Percentiles rank a stretch among this genome's conserved stretches.
These are phyloP conservation scores for Argyra leucocephala DNA, from an alignment of 2,888 invertebrate genomes.

Conservation along the genomic window DNA sequence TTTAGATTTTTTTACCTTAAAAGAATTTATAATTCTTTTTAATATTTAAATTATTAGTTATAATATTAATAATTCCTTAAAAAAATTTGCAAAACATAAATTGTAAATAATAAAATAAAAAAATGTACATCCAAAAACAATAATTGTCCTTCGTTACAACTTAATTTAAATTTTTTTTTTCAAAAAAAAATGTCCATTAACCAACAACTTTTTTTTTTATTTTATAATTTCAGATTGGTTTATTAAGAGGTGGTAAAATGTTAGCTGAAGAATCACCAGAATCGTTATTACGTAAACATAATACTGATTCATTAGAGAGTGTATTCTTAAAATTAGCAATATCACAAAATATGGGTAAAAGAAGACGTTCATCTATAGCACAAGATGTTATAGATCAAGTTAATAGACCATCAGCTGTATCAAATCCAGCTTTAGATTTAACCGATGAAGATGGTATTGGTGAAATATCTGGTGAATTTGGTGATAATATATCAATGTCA, in stretches of 20 bases:
- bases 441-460: slow-evolving; percentile 56
- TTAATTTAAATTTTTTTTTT: too few relatives aligned
- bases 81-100: too few relatives aligned
- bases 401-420: slow-evolving; percentile 51
- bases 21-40: too few relatives aligned
- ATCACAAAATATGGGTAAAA: slow-evolving; percentile 70
- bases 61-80: too few relatives aligned
- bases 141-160: too few relatives aligned
- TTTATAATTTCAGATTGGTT: too few relatives aligned
- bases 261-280: slow-evolving; percentile 74
- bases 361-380: slow-evolving; percentile 68
- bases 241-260: slow-evolving; percentile 74
- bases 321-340: slow-evolving; percentile 74
- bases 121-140: too few relatives aligned
- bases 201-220: too few relatives aligned
- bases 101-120: too few relatives aligned
- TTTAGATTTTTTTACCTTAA: too few relatives aligned
- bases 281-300: slow-evolving; percentile 61
- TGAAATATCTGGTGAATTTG: slow-evolving; percentile 79
- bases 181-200: too few relatives aligned
- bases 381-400: slow-evolving; percentile 64
- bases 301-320: slow-evolving; percentile 64
- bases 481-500: slow-evolving; percentile 72
- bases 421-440: slow-evolving; percentile 57
- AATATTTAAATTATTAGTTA: too few relatives aligned